A percentile compares a stretch with the other conserved stretches of the same genome.
Conservation (phyloP, 2,797 vertebrate genomes). For the Cygnus olor region DNA sequence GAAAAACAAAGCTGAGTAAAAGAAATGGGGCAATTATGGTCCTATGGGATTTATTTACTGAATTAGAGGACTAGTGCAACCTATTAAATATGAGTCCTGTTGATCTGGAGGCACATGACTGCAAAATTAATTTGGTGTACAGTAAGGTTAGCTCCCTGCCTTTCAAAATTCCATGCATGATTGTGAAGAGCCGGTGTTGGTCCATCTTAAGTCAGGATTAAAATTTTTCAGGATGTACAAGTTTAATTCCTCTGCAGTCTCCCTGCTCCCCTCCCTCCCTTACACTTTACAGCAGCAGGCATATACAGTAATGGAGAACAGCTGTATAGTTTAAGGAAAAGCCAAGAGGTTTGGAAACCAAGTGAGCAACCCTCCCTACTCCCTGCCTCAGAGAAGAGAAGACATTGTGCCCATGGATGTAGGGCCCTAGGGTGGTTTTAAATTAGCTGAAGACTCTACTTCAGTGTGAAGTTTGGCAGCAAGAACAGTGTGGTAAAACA, state of each 20-base stretch:
- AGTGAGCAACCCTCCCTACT: constrained; percentile 1
- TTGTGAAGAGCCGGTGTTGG: fast-evolving
- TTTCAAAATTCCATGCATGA: background rate
- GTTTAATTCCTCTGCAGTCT: background rate
- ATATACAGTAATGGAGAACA: background rate
- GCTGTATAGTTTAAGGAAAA: constrained; percentile 21
- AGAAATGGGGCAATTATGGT: background rate
- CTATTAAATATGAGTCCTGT: background rate
- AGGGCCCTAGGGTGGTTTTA: constrained; percentile 55
- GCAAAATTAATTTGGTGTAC: background rate
- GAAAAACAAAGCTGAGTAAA: background rate
- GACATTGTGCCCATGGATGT: constrained; percentile 31
- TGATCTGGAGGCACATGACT: background rate
- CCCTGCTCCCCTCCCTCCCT: background rate
- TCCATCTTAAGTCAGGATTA: background rate
- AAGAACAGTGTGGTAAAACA: constrained; percentile 57
- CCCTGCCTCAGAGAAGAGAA: background rate
- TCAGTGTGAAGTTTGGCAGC: constrained; percentile 44
- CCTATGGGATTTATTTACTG: background rate
- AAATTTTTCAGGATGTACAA: background rate
- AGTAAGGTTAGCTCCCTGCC: background rate
- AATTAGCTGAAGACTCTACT: constrained; percentile 46
- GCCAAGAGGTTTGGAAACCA: background rate
- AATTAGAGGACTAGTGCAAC: background rate
- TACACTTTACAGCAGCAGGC: background rate